Base-by-base conservation (phyloP, 1,140 invertebrate species). In the Calephelis virginiensis region DNA sequence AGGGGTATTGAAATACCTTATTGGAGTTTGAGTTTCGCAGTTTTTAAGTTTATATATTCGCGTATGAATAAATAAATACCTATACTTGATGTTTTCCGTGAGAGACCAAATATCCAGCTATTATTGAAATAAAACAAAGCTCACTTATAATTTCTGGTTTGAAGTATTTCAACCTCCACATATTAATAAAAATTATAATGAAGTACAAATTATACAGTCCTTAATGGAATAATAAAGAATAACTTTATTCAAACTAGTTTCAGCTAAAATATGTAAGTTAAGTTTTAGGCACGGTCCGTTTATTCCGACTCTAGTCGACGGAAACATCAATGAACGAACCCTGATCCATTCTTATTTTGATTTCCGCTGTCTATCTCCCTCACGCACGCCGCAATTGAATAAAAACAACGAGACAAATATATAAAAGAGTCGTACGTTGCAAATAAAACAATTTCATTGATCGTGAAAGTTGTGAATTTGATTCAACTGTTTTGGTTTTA, bases 291-390 rank as follows among this genome's bases (percentile, higher is more conserved):
- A 40, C 38, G 40, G 11, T 50, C 11, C 28, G 48, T 13, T 53
- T 28, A 50, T 28, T 9, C 48, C 38, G 17, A 17, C 37, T 64
- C 61, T 81, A 82, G 77, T 64, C 74, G 73, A 71, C 78, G 78
- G 75, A 84, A 83, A 80, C 78, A 81, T 82, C 81, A 86, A 89
- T 89, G 84, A 86, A 85, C 82, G 50, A 84, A 78, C 72, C 75
- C 80, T 77, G 77, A 71, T 76, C 70, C 83, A 85, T 86, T 86
- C 82, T 89, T 82, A 77, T 59, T 76, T 77, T 65, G 49, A 81
- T 79, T 87, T 87, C 86, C 86, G 85, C 83, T 73, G 70, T 71
- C 74, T 56, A 14, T 86, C 80, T 74, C 77, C 81, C 60, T 89
- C 80, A 46, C 70, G 65, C 78, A 14, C 50, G 50, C 48, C 28